These are phyloP conservation scores for Leptinotarsa defecta DNA, from an alignment of 1,140 invertebrate species.

Conservation along the genomic window DNA sequence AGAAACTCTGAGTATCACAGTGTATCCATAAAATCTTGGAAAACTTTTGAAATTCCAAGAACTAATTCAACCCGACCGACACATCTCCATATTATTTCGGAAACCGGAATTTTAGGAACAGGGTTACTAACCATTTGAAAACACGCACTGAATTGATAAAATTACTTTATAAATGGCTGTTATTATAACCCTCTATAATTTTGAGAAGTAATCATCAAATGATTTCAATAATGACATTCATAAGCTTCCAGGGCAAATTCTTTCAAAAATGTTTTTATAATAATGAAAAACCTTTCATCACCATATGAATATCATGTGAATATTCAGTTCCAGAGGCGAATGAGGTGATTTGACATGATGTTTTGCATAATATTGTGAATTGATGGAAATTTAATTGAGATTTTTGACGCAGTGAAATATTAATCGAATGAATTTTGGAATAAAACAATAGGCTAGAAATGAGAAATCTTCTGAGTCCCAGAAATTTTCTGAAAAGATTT, in stretches of 20 bases:
- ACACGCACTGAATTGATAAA: not conserved
- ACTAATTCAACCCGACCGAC: not conserved
- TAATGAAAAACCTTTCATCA: not conserved
- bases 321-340: not conserved
- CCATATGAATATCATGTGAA: not conserved
- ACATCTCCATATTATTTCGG: not conserved
- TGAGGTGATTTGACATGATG: not conserved
- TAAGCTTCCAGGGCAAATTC: not conserved
- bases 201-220: not conserved
- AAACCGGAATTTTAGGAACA: not conserved
- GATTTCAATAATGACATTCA: not conserved
- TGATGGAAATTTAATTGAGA: not conserved
- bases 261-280: not conserved
- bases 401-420: not conserved
- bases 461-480: too few species aligned
- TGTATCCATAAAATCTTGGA: not conserved
- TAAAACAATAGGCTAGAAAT: constrained; percentile 41
- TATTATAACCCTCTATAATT: constrained; percentile 5
- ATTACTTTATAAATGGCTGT: constrained; percentile 6
- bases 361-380: not conserved
- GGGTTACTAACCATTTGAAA: constrained; percentile 11
- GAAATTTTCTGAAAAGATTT: too few species aligned
- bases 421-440: constrained; percentile 31
- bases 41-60: not conserved
- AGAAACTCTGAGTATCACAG: not conserved